phyloP scores from a whole-genome alignment of 1,140 invertebrate species.

The Ips nitidus region DNA sequence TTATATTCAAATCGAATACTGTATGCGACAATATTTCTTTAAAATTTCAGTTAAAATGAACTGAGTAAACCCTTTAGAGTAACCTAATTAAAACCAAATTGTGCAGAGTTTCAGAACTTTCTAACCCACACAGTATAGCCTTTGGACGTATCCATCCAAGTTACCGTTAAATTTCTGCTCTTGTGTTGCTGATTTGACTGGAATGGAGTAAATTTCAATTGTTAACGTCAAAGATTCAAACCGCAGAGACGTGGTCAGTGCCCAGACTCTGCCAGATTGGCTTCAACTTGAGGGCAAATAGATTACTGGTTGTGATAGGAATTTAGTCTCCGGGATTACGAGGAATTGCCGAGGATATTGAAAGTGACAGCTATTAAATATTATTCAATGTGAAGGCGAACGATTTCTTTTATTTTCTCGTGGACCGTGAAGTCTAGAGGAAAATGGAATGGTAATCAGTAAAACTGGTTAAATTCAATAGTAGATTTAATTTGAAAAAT shows the following conservation, averaged over 20 bases:
- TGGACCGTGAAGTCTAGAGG: no score
- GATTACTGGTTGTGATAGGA: constrained; percentile 3
- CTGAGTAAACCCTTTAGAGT: no score
- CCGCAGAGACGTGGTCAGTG: neutral
- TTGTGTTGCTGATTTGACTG: neutral
- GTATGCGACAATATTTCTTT: constrained; percentile 6
- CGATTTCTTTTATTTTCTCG: no score
- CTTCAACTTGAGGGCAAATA: constrained; percentile 6
- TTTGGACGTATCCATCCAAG: no score
- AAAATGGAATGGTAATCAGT: no score
- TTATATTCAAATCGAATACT: neutral
- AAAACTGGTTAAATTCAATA: no score
- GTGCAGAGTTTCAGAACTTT: no score
- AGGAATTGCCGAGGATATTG: neutral
- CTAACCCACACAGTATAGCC: no score
- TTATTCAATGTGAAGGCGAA: neutral
- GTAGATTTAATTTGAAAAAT: no score
- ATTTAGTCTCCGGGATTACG: neutral
- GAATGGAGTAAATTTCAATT: constrained; percentile 5
- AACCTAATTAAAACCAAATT: no score
- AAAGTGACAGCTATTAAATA: constrained; percentile 5
- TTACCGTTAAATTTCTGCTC: no score
- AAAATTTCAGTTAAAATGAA: no score
- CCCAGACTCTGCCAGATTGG: neutral
- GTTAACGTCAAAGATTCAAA: constrained; percentile 3